Base-by-base conservation (phyloP, 2,888 invertebrate genomes). In the Pycnomerus fuliginosus region DNA sequence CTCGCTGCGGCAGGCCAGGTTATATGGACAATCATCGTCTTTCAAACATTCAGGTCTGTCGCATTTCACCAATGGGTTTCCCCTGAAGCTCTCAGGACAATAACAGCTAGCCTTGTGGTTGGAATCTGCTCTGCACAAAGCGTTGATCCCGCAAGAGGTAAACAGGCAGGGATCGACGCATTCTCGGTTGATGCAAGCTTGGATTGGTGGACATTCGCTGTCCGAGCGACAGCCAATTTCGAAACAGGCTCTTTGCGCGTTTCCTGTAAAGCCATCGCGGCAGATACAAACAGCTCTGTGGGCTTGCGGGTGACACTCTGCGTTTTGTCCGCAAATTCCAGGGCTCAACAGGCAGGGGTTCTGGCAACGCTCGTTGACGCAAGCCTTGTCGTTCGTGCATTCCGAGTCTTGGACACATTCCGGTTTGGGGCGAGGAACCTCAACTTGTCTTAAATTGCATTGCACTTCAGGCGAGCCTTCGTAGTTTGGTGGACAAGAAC, bases 251-350 rank as follows among this genome's bases (percentile, higher is more conserved):
- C 80, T 78, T 60, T 88, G 83, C 10, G 90, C 87, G 65, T 90
- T 88, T 63, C 93, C 94, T 51, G 88, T 87, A 62, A 82, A 90
- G 20, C 89, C 87, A 55, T 87, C 85, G 54, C 83, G 76, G 63
- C 93, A 93, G 2, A 85, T 82, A 65, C 93, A 94, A 14, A 86
- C 77, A 4, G 90, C 87, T 58, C 90, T 77, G 61, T 92, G 92
- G 46, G 84, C 75, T 70, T 85, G 84, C 1, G 87, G 85, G 44
- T 85, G 76, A 60, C 91, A 92, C 41, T 84, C 83, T 1, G 90
- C 85, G 64, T 90, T 89, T 36, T 78, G 74, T 2, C 89, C 90
- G 59, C 91, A 92, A 41, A 83, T 78, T 47, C 78, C 79, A 2
- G 73, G 65, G 48, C 78, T 73, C 8, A 82, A 79, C 3, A 76